Base-by-base conservation (phyloP, 53 echinoderm and acorn worm species). In the Luidia sarsii region DNA sequence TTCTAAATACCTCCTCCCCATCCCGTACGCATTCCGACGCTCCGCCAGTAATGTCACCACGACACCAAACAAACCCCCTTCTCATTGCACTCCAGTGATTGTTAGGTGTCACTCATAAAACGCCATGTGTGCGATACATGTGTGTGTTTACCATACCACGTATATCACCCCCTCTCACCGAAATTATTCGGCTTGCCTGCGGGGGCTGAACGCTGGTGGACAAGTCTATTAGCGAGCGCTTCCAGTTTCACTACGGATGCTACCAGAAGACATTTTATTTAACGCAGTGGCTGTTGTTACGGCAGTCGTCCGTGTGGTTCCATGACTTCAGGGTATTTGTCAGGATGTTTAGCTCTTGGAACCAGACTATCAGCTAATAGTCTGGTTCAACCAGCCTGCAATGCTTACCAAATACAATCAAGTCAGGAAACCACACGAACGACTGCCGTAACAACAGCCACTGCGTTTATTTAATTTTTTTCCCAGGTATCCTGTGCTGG, bases 91-190 rank as follows among this genome's bases (percentile, higher is more conserved):
- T 33, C 14, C 25, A 19, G 43, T 77, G 77, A 77, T 77, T 77
- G 77, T 10, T 46, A 37, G 31, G 8, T 77, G 77, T 61, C 77
- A 77, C 59, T 75, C 75, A 75, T 62, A 77, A 41, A 35, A 15
- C 38, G 61, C 72, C 23, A 60, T 67, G 77, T 56, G 77, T 61
- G 62, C 28, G 77, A 77, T 61, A 77, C 77, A 68, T 48, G 56
- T 35, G 64, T 74, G 62, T 77, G 77, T 77, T 77, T 77, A 77
- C 32, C 59, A 61, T 60, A 61, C 77, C 51, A 60, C 25, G 45
- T 41, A n/a, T n/a, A n/a, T n/a, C n/a, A n/a, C n/a, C n/a, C n/a
- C n/a, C n/a, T n/a, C n/a, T n/a, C n/a, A n/a, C n/a, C 46, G 8
- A 46, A 15, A 15, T 46, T 14, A n/a, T 16, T 53, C 53, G n/a